phyloP scores from a whole-genome alignment of 2,888 invertebrate species.

The Epiblema foenella region DNA sequence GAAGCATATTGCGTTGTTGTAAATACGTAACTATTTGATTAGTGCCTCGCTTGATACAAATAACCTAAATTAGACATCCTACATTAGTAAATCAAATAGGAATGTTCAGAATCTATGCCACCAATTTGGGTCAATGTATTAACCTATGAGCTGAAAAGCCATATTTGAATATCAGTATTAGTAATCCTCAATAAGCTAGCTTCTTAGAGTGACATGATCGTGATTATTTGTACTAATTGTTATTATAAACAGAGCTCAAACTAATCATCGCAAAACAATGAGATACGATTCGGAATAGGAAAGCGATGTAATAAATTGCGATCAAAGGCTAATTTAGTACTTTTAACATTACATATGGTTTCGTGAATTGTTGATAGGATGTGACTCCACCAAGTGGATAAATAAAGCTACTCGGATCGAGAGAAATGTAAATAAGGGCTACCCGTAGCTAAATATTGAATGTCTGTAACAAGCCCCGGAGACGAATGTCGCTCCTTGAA shows the following conservation, averaged over 20 bases:
- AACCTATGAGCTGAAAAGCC: too few species aligned
- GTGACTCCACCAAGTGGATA: not conserved
- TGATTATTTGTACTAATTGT: too few species aligned
- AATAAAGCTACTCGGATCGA: not conserved
- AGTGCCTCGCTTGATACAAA: not conserved
- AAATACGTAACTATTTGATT: not conserved
- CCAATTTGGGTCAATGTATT: conserved; percentile 30
- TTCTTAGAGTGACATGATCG: too few species aligned
- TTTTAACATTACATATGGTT: not conserved
- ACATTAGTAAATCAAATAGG: conserved; percentile 10
- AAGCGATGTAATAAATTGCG: too few species aligned
- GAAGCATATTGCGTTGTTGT: not conserved
- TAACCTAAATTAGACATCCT: conserved; percentile 4
- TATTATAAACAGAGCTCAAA: too few species aligned
- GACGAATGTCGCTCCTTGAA: conserved; percentile 1
- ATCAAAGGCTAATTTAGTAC: too few species aligned
- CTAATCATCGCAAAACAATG: too few species aligned
- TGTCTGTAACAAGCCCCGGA: conserved; percentile 2
- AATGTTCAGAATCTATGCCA: conserved; percentile 22
- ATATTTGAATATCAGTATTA: too few species aligned
- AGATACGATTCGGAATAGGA: too few species aligned
- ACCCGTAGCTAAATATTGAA: conserved; percentile 11
- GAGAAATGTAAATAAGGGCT: conserved; percentile 9
- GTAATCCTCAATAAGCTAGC: too few species aligned
- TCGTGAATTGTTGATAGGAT: not conserved